Conservation (phyloP, 2,888 invertebrate species). For the Xestoiulus laeticollis region DNA sequence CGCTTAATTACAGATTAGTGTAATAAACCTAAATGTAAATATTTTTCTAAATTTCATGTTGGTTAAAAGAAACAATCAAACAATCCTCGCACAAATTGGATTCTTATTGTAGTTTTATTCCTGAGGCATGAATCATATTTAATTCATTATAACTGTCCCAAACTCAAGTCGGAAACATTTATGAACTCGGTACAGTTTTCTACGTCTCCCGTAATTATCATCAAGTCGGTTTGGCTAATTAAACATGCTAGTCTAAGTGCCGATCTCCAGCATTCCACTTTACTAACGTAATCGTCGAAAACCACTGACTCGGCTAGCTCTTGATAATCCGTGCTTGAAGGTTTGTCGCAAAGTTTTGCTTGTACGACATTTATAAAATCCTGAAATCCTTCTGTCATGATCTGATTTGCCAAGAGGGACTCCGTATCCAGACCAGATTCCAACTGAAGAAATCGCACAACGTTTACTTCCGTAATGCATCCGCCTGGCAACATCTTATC, state of each 20-base stretch:
- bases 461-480: not conserved
- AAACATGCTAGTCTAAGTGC: conserved; percentile 1
- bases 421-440: not conserved
- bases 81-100: too few species aligned
- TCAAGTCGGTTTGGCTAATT: not conserved
- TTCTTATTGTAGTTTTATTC: not conserved
- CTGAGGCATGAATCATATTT: not conserved
- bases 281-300: not conserved
- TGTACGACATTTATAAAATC: not conserved
- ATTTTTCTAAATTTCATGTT: not conserved
- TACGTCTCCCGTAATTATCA: conserved; percentile 37
- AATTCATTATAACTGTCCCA: not conserved
- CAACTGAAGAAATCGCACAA: not conserved
- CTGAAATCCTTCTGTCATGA: not conserved
- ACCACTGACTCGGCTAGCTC: not conserved
- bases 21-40: not conserved
- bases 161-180: not conserved
- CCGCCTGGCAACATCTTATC: not conserved
- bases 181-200: not conserved
- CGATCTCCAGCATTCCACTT: conserved; percentile 27
- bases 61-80: too few species aligned
- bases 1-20: not conserved
- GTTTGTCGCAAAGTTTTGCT: not conserved
- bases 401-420: not conserved
- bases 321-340: not conserved